phyloP scores from a whole-genome alignment of 1,140 invertebrate genomes.

The Drosophila busckii region DNA sequence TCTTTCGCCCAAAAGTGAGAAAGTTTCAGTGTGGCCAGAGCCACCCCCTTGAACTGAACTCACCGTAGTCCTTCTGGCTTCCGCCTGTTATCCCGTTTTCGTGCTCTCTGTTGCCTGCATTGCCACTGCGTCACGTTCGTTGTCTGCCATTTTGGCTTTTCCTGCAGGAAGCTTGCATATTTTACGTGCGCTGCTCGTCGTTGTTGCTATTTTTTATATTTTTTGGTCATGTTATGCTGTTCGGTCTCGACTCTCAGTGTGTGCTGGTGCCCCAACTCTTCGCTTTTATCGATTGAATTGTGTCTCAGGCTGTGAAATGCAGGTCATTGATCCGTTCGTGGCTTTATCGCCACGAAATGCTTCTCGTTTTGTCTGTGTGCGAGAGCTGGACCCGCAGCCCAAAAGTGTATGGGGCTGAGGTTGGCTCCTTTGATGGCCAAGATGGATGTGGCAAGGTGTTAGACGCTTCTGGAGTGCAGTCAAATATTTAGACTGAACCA shows the following conservation, averaged over 20 bases:
- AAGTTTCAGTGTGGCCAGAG: conserved; percentile 33
- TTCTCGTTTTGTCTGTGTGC: conserved; percentile 21
- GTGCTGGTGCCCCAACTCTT: conserved; percentile 69
- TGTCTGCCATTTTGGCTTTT: conserved; percentile 71
- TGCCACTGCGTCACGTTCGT: conserved; percentile 55
- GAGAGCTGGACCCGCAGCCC: not conserved
- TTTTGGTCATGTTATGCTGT: conserved; percentile 30
- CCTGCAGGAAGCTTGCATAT: conserved; percentile 74
- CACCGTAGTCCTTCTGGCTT: too few relatives aligned
- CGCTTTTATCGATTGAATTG: conserved; percentile 76
- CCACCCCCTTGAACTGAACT: conserved; percentile 17
- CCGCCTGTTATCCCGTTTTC: not conserved
- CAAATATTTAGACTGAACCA: too few relatives aligned
- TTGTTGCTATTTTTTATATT: conserved; percentile 36
- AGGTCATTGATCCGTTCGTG: conserved; percentile 74
- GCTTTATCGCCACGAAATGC: conserved; percentile 46
- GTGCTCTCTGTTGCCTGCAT: conserved; percentile 25
- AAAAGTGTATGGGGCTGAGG: conserved; percentile 3
- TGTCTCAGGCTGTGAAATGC: conserved; percentile 74
- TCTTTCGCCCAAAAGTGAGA: conserved; percentile 28
- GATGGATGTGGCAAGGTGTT: conserved; percentile 3
- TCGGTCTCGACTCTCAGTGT: conserved; percentile 35
- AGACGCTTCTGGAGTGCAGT: too few relatives aligned
- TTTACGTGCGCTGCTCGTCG: conserved; percentile 63
- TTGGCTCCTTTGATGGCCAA: too few relatives aligned